Evolutionary conservation across 64 coral and sea anemone genomes (phyloP), one percentile per base, ranked within the genome.

Genomic region (Pachyseris speciosa): DNA sequence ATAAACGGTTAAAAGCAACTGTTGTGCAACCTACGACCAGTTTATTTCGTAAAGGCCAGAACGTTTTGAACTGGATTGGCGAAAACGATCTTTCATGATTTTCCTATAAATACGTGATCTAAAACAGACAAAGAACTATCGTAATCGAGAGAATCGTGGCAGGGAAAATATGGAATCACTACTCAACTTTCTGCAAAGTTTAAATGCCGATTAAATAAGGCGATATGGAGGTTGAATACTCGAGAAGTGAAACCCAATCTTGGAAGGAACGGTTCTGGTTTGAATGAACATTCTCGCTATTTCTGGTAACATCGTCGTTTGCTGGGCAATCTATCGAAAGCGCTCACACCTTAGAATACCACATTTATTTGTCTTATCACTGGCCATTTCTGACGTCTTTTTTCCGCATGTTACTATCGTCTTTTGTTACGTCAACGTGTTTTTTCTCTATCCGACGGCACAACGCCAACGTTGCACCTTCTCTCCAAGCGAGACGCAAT

Each of bases 351-450:
- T 71, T 2, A 34, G n/a, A 7, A 25, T 78, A 0, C 75, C 84
- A 7, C 78, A 93, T 69, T 64, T 93, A 22, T 68, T 68, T 4
- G 34, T 87, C 8, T 27, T 93, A 19, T 67, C 75, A 9, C 34
- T 93, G n/a, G 91, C 83, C 19, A 42, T 93, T 17, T 87, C 70
- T 1, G 91, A 93, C 1, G 88, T 91, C 15, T 28, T 91, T 10
- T 1, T 47, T 13, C 88, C 88, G 13, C 70, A 83, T 47, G 22
- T 49, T 16, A 49, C 37, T 3, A 91, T 91, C 42, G 83, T 44
- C 20, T 64, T 81, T 11, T 79, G 88, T 64, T 91, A 91, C 47
- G 41, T 50, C 3, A 83, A 69, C 27, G 88, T 91, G 25, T 83
- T 91, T 32, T n/a, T 51, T 80, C 42, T 20, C 45, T 1, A 76